Conservation (phyloP, 2,113 vertebrate species). For the Clupea harengus region DNA sequence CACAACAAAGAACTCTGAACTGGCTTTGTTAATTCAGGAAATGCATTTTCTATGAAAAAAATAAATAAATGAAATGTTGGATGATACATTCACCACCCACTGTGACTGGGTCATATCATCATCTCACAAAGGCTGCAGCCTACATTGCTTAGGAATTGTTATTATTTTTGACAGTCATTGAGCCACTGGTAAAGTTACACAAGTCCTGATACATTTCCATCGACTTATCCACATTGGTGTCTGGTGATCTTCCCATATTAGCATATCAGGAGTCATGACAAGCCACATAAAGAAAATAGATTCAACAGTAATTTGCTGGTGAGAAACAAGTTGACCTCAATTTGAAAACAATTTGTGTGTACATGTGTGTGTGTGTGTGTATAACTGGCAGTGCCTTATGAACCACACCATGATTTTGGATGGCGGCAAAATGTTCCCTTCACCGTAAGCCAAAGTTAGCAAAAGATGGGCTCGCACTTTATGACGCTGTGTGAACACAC, state of each 20-base stretch:
- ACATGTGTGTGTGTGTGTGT: neutral
- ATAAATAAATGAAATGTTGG: neutral
- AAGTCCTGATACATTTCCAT: neutral
- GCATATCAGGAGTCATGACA: neutral
- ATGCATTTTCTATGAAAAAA: neutral
- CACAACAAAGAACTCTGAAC: neutral
- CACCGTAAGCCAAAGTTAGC: neutral
- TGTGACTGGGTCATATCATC: neutral
- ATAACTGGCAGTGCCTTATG: neutral
- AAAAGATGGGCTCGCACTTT: neutral
- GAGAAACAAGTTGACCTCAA: neutral
- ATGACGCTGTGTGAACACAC: neutral
- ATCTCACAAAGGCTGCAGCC: neutral
- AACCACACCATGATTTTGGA: neutral
- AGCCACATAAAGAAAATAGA: neutral
- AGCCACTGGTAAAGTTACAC: neutral
- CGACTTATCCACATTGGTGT: neutral
- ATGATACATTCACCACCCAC: neutral
- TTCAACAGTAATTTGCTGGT: slow-evolving; percentile 3
- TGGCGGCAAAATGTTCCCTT: neutral
- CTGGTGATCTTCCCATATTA: neutral
- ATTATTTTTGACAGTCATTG: slow-evolving; percentile 8
- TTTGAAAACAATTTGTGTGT: neutral
- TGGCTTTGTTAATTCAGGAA: neutral
- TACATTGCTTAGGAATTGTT: neutral